A percentile compares a stretch with the other conserved stretches of the same genome.
phyloP scores from a whole-genome alignment of 2,113 vertebrate species.

The Stigmatopora nigra region DNA sequence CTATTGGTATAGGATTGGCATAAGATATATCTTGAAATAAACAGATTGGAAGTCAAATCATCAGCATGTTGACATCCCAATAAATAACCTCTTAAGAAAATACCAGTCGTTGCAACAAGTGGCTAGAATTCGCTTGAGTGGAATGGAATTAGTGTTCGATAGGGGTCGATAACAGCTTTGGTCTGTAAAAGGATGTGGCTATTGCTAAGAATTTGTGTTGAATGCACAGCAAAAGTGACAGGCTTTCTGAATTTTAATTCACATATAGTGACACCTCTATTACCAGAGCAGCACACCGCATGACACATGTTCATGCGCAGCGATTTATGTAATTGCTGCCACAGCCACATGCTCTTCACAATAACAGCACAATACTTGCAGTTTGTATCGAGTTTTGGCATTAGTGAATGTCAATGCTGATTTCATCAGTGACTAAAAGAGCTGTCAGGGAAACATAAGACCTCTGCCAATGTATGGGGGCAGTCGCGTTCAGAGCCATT shows the following conservation, averaged over 20 bases:
- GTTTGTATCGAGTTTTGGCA: slow-evolving; percentile 1
- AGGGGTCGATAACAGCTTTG: background rate
- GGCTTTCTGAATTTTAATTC: background rate
- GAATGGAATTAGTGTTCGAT: slow-evolving; percentile 3
- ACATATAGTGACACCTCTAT: background rate
- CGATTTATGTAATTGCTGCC: slow-evolving; percentile 9
- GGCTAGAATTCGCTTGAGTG: background rate
- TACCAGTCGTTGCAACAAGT: slow-evolving; percentile 30
- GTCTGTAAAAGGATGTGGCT: background rate
- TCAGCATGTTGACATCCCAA: too few species aligned
- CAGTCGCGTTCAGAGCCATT: background rate
- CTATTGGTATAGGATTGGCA: too few species aligned
- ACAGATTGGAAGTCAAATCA: too few species aligned
- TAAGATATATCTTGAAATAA: too few species aligned
- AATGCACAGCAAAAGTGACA: background rate
- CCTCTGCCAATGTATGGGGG: background rate
- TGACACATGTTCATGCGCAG: background rate
- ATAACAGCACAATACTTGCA: background rate
- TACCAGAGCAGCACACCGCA: background rate
- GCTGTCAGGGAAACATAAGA: background rate
- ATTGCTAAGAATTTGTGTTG: background rate
- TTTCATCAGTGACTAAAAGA: background rate
- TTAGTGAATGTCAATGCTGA: background rate
- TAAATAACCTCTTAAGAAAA: slow-evolving; percentile 6
- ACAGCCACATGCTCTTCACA: background rate